Evolutionary conservation across 2,797 vertebrate genomes (phyloP).

Genomic region (Erethizon dorsatum): DNA sequence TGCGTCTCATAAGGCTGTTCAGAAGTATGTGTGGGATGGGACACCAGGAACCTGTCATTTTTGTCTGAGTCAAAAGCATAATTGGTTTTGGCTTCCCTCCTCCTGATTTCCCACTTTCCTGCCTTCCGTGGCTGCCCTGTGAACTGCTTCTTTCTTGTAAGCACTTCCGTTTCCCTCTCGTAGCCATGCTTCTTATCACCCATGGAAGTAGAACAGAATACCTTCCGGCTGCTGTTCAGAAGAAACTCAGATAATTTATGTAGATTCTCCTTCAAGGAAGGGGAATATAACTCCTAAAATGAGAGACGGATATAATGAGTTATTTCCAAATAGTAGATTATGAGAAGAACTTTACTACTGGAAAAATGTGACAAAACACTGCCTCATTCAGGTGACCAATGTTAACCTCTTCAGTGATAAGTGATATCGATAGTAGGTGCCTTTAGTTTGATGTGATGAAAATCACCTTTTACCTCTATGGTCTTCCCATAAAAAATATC

Average conservation of each 20-base stretch:
- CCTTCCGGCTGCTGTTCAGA: neutral
- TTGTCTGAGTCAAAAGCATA: neutral
- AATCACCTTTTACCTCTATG: neutral
- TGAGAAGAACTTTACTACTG: neutral
- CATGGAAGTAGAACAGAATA: neutral
- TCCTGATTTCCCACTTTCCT: neutral
- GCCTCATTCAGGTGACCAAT: neutral
- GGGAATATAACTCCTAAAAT: neutral
- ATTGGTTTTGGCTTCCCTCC: neutral
- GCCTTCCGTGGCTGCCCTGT: neutral
- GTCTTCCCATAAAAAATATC: neutral
- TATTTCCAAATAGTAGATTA: neutral
- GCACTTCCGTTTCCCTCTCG: neutral
- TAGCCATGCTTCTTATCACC: neutral
- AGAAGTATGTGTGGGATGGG: neutral
- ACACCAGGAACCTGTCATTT: neutral
- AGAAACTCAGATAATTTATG: neutral
- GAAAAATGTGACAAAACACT: neutral
- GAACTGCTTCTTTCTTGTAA: neutral
- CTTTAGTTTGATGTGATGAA: neutral
- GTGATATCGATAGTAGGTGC: too few species aligned
- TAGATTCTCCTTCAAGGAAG: neutral
- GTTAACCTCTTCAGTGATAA: neutral
- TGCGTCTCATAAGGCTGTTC: neutral
- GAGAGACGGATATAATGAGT: neutral